A percentile compares a stretch with the other conserved stretches of the same genome.
phyloP scores from a whole-genome alignment of 2,888 invertebrate genomes.

The Sturmia bella region DNA sequence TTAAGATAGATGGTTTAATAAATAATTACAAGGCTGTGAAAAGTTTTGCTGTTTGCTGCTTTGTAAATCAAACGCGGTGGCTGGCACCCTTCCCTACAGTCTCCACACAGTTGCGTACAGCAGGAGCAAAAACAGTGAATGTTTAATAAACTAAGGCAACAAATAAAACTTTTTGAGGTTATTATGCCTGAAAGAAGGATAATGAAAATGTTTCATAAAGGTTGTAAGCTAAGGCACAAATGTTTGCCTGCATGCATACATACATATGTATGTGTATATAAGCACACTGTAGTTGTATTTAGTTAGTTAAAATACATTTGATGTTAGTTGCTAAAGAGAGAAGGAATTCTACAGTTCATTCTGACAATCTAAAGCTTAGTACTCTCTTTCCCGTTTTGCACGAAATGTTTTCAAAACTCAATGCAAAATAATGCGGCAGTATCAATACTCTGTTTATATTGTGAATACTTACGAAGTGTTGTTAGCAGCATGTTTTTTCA shows the following conservation, averaged over 20 bases:
- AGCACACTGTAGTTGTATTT: background rate
- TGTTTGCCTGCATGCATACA: background rate
- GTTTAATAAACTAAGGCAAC: slow-evolving; percentile 1
- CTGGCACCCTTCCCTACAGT: background rate
- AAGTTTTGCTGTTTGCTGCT: background rate
- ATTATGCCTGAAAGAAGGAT: background rate
- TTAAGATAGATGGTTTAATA: slow-evolving; percentile 28
- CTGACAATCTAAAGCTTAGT: too few relatives aligned
- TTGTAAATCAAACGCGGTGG: background rate
- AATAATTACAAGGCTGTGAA: slow-evolving; percentile 39
- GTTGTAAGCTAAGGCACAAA: too few relatives aligned
- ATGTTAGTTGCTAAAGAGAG: too few relatives aligned
- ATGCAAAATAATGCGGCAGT: too few relatives aligned
- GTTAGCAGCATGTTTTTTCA: too few relatives aligned
- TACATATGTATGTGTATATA: background rate
- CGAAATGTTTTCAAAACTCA: too few relatives aligned
- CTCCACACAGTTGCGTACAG: background rate
- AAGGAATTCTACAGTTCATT: too few relatives aligned
- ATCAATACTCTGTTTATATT: too few relatives aligned
- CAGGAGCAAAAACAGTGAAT: background rate
- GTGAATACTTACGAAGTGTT: too few relatives aligned
- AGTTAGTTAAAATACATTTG: too few relatives aligned
- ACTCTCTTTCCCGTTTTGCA: too few relatives aligned
- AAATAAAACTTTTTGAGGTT: background rate
- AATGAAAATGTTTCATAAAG: too few relatives aligned